These are phyloP conservation scores for Helicolenus hilgendorfi DNA, from an alignment of 2,797 vertebrate species.

Conservation along the genomic window DNA sequence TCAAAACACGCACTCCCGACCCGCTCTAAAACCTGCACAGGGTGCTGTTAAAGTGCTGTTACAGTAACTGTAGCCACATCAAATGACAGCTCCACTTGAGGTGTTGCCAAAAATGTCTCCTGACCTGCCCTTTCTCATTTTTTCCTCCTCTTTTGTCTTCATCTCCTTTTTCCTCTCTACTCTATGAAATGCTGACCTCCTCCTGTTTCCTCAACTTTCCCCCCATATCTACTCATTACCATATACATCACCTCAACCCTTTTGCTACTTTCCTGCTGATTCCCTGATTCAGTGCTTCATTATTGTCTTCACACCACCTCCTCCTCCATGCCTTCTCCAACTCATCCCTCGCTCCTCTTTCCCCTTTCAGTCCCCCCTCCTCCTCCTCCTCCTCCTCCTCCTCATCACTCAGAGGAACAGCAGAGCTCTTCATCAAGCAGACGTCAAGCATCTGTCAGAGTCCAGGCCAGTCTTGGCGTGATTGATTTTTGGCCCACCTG, in stretches of 20 bases:
- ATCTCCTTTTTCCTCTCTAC: background rate
- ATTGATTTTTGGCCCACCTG: constrained; percentile 84
- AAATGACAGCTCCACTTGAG: constrained; percentile 43
- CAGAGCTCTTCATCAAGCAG: constrained; percentile 77
- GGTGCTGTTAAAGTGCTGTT: constrained; percentile 38
- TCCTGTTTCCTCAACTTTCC: background rate
- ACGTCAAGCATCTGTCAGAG: constrained; percentile 76
- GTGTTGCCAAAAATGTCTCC: constrained; percentile 4
- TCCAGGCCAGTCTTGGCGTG: constrained; percentile 52
- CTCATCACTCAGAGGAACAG: constrained; percentile 37
- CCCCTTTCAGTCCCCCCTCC: background rate
- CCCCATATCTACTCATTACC: background rate
- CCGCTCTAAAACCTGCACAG: constrained; percentile 17
- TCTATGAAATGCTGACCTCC: constrained; percentile 9
- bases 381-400: background rate
- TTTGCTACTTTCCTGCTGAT: constrained; percentile 19
- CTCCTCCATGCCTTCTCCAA: background rate
- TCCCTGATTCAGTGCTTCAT: constrained; percentile 31
- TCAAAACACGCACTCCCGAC: constrained; percentile 47
- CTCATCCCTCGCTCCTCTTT: constrained; percentile 3
- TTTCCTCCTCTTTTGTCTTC: background rate
- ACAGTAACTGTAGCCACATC: constrained; percentile 20
- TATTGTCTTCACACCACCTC: constrained; percentile 4
- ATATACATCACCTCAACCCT: background rate
- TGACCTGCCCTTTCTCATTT: background rate